Evolutionary conservation across 2,113 vertebrate species (phyloP), one percentile per base, ranked within the genome.

Genomic region (Diadophis punctatus): DNA sequence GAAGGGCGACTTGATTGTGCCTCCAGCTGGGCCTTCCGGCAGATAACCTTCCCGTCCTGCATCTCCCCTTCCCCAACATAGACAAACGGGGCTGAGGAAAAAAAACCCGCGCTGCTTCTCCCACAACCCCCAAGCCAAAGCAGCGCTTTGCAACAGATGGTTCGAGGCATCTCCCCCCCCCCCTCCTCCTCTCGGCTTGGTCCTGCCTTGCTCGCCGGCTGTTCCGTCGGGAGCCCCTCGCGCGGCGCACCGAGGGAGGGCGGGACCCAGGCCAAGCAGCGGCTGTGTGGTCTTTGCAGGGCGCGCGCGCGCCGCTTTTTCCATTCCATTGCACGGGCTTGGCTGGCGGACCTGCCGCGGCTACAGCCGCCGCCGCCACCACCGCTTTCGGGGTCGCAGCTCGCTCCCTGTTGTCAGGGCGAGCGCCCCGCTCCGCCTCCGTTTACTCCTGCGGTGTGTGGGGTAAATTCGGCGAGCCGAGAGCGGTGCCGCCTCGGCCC

Each of bases 111-210:
- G 89, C 91, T 55, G 27, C 93, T 43, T 90, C 88, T 48, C 39
- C 30, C 90, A 91, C 55, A 85, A 53, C 91, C 92, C 93, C 43
- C 25, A 84, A 88, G 90, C 34, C 90, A 90, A 95, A 94, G 96
- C 97, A 97, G 97, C 92, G 96, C 96, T 95, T 97, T 94, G 97
- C 97, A 97, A 97, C 97, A 98, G 97, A 98, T 97, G 98, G 97
- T 95, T 96, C 53, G 49, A 94, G 95, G 94, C 95, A 95, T 88
- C 89, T 90, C 23, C 3, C 95, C 0, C 58, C 9, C 53, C 4
- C 10, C 25, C 25, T 60, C 34, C 63, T 68, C 63, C 30, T 2
- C 43, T 34, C 0, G 87, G 27, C 23, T 87, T 91, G 56, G 96
- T 95, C 95, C 95, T 95, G 96, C 96, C 23, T 96, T 94, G 95